Conservation (phyloP, 2,797 vertebrate genomes). For the Poecilia velifera region DNA sequence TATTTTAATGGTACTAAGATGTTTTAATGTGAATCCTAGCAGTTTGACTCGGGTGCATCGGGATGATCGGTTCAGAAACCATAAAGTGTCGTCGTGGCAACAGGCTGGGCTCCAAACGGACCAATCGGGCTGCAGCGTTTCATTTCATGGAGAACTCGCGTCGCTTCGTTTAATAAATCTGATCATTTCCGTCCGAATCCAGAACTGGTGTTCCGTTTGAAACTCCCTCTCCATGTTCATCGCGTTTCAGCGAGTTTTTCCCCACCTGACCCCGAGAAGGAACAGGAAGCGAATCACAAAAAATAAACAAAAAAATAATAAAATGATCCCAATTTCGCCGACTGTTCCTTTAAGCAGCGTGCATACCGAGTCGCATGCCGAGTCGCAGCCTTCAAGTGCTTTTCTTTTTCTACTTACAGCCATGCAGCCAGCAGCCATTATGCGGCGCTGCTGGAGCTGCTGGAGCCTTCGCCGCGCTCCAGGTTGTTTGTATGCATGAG, state of each 20-base stretch:
- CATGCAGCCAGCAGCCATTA: constrained; percentile 60
- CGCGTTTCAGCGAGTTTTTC: constrained; percentile 51
- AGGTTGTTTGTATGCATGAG: not conserved
- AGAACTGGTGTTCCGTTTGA: too few species aligned
- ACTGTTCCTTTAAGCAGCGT: constrained; percentile 15
- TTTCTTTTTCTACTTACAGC: constrained; percentile 55
- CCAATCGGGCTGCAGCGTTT: too few species aligned
- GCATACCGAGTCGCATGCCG: constrained; percentile 22
- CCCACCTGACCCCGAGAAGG: constrained; percentile 33
- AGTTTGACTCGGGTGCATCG: not conserved
- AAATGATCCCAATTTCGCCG: constrained; percentile 30
- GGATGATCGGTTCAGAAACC: constrained; percentile 19
- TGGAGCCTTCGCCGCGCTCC: constrained; percentile 7
- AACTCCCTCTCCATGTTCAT: constrained; percentile 37
- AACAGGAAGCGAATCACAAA: constrained; percentile 73
- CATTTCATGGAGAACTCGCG: not conserved
- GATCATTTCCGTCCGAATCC: constrained; percentile 7
- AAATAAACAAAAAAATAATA: constrained; percentile 6
- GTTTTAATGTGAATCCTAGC: too few species aligned
- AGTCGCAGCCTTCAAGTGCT: constrained; percentile 47
- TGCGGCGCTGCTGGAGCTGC: constrained; percentile 36
- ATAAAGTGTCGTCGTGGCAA: constrained; percentile 55
- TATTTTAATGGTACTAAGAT: too few species aligned
- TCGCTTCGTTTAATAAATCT: constrained; percentile 37
- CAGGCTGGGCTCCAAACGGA: constrained; percentile 30